phyloP scores from a whole-genome alignment of 2,797 vertebrate genomes.

The Trematomus bernacchii region DNA sequence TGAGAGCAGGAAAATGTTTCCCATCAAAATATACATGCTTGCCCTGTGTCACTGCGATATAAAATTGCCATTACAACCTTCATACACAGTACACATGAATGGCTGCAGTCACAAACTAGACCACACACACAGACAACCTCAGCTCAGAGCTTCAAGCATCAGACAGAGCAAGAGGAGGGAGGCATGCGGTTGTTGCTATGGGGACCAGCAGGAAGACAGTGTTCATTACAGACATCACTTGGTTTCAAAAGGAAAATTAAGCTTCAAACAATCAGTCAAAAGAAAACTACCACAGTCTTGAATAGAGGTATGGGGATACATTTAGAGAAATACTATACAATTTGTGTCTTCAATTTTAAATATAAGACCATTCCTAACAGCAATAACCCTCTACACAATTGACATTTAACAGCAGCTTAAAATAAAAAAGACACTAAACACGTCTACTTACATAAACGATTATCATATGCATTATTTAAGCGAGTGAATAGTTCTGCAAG shows the following conservation, averaged over 20 bases:
- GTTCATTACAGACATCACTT: constrained; percentile 72
- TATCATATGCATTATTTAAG: constrained; percentile 22
- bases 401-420: constrained; percentile 8
- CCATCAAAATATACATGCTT: constrained; percentile 31
- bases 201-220: constrained; percentile 74
- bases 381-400: background rate
- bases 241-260: constrained; percentile 64
- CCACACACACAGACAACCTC: constrained; percentile 26
- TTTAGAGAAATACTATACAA: constrained; percentile 6
- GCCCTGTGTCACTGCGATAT: background rate
- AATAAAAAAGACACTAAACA: background rate
- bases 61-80: constrained; percentile 35
- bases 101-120: constrained; percentile 24
- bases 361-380: background rate
- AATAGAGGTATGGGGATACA: background rate
- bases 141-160: constrained; percentile 55
- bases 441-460: constrained; percentile 2
- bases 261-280: constrained; percentile 47
- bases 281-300: constrained; percentile 7
- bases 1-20: constrained; percentile 23
- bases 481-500: constrained; percentile 20
- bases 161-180: constrained; percentile 55
- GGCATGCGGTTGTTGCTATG: constrained; percentile 79
- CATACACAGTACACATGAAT: constrained; percentile 19
- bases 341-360: background rate